Conservation (phyloP, 2,888 invertebrate genomes). For the Neoaliturus tenellus region DNA sequence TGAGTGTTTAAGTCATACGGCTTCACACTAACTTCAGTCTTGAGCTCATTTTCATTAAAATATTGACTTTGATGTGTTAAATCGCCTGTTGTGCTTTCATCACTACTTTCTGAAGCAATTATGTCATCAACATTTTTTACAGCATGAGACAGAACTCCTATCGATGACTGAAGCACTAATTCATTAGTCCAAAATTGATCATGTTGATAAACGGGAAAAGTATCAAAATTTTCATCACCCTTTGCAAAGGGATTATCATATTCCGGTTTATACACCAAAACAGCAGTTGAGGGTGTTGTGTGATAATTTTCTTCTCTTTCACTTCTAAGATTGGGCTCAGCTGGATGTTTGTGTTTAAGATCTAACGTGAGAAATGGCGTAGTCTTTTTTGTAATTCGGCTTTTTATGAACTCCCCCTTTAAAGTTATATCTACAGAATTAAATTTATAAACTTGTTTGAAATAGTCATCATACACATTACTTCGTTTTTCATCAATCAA, state of each 20-base stretch:
- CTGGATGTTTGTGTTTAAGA: constrained; percentile 17
- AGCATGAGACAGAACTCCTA: not conserved
- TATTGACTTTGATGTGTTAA: not conserved
- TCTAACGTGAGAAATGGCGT: constrained; percentile 21
- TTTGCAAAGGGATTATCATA: constrained; percentile 18
- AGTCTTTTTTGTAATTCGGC: not conserved
- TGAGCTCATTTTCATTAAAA: not conserved
- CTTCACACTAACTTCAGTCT: not conserved
- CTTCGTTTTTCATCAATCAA: constrained; percentile 30
- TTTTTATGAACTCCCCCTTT: constrained; percentile 24
- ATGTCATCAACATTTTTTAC: not conserved
- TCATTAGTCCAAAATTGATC: not conserved
- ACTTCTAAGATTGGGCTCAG: constrained; percentile 7
- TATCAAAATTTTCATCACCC: not conserved
- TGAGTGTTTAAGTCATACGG: not conserved
- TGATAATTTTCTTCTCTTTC: not conserved
- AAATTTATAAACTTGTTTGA: not conserved
- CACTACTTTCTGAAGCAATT: not conserved
- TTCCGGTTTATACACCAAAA: constrained; percentile 24
- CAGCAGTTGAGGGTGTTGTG: not conserved
- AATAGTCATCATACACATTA: constrained; percentile 23
- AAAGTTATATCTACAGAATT: not conserved
- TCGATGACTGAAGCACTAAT: not conserved
- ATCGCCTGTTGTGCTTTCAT: not conserved
- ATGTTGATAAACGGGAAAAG: not conserved